Evolutionary conservation across 2,113 vertebrate genomes (phyloP).

Genomic region (Xenus cinereus): DNA sequence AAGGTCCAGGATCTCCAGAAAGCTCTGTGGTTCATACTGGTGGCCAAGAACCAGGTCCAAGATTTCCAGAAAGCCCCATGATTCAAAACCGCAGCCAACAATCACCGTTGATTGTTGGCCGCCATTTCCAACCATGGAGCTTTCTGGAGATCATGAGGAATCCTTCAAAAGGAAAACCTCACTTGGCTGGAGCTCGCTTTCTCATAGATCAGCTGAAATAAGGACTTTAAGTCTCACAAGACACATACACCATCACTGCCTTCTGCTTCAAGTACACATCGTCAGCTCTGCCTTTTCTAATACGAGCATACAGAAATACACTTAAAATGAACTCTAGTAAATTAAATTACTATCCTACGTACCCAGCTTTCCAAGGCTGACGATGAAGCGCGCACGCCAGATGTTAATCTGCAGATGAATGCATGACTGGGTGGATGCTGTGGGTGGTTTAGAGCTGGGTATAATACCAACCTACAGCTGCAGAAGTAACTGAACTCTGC

Average conservation of each 20-base stretch:
- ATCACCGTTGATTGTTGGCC: not conserved
- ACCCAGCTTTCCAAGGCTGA: not conserved
- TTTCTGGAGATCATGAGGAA: not conserved
- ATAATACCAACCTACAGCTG: slow-evolving; percentile 3
- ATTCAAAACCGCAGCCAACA: not conserved
- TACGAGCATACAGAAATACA: not conserved
- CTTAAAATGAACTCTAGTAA: not conserved
- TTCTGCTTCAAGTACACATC: not conserved
- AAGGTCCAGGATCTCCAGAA: not conserved
- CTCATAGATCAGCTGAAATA: not conserved
- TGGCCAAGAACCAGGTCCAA: not conserved
- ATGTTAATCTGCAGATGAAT: slow-evolving; percentile 19
- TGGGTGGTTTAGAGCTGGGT: not conserved
- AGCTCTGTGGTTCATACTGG: not conserved
- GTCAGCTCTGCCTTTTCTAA: not conserved
- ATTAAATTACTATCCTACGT: not conserved
- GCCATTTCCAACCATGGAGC: not conserved
- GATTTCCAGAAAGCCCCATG: not conserved
- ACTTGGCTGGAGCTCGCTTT: not conserved
- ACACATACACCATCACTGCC: not conserved
- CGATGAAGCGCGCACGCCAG: not conserved
- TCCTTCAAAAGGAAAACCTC: not conserved
- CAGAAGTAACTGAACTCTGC: not conserved
- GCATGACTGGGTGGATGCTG: slow-evolving; percentile 5
- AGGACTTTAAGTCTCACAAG: not conserved